phyloP scores from a whole-genome alignment of 2,113 vertebrate species.

The Ahaetulla prasina region DNA sequence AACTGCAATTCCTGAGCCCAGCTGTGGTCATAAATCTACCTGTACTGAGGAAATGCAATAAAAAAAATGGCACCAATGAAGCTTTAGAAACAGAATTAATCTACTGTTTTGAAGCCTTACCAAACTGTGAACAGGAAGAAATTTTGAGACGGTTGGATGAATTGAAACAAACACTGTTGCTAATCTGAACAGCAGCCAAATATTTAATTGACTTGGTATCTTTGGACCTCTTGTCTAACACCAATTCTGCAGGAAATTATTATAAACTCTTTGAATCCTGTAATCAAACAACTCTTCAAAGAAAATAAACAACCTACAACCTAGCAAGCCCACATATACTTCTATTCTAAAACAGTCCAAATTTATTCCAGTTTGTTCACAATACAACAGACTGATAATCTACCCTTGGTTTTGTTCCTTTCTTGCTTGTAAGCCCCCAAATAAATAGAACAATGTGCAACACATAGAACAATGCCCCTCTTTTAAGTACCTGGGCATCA shows the following conservation, averaged over 20 bases:
- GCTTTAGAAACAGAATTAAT: not conserved
- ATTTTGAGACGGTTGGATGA: not conserved
- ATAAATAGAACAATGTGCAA: not conserved
- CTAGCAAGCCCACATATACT: no score
- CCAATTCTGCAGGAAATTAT: not conserved
- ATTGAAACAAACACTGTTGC: not conserved
- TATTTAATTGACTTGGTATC: not conserved
- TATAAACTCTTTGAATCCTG: not conserved
- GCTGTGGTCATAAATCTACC: not conserved
- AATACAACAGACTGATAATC: not conserved
- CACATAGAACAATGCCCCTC: not conserved
- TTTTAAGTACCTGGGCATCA: not conserved
- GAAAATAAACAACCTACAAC: not conserved
- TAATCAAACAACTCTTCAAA: not conserved
- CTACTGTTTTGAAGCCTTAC: not conserved
- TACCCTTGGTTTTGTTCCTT: not conserved
- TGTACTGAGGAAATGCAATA: no score
- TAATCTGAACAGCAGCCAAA: not conserved
- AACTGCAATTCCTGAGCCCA: not conserved
- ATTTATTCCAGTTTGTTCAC: not conserved
- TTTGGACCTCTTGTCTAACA: not conserved
- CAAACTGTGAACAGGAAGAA: not conserved
- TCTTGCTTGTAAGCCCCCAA: not conserved
- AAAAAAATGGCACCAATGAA: no score
- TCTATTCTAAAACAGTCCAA: not conserved